Evolutionary conservation across 1,140 invertebrate species (phyloP).

Genomic region (Lethocerus indicus): DNA sequence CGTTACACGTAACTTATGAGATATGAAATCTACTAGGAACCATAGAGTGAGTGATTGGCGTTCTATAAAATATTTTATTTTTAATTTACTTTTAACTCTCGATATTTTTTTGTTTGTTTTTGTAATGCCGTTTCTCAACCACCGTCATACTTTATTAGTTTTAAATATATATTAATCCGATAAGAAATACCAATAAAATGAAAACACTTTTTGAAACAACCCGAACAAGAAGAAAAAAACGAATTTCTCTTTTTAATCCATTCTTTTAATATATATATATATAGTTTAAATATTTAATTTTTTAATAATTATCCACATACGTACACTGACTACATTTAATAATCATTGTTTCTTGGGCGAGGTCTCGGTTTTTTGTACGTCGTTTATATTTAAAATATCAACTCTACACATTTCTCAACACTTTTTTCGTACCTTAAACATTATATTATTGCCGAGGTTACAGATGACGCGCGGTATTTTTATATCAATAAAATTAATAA

Average conservation of each 20-base stretch:
- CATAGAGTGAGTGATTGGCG: too few species aligned
- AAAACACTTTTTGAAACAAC: too few species aligned
- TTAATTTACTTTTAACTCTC: too few species aligned
- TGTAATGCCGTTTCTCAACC: too few species aligned
- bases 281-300: constrained; percentile 14
- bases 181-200: too few species aligned
- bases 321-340: constrained; percentile 20
- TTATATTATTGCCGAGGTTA: constrained; percentile 6
- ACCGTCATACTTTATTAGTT: too few species aligned
- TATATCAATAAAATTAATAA: constrained; percentile 1
- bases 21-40: too few species aligned
- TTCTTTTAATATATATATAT: constrained; percentile 9
- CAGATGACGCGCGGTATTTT: constrained; percentile 4
- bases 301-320: constrained; percentile 16
- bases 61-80: too few species aligned
- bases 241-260: constrained; percentile 1
- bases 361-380: constrained; percentile 20
- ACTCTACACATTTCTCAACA: neutral
- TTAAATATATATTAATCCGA: too few species aligned
- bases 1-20: too few species aligned
- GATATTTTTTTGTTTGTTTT: too few species aligned
- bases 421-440: constrained; percentile 2
- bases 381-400: constrained; percentile 3
- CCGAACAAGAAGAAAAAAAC: too few species aligned
- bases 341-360: constrained; percentile 16